phyloP scores from a whole-genome alignment of 2,888 invertebrate genomes.

The Augiades crinisus region DNA sequence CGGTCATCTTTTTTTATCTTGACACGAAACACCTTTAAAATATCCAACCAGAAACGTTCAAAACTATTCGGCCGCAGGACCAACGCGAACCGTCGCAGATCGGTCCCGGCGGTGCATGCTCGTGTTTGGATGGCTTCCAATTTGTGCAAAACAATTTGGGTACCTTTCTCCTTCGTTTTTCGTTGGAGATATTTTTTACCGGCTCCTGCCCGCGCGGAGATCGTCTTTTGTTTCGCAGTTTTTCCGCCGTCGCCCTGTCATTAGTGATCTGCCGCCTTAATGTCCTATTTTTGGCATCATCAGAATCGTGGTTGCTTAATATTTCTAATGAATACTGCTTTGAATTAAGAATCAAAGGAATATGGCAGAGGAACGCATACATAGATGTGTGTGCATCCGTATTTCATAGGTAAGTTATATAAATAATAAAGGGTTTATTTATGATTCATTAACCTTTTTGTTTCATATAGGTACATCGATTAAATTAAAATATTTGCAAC shows the following conservation, averaged over 20 bases:
- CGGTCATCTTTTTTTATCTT: not conserved
- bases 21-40: not conserved
- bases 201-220: not conserved
- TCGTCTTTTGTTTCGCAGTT: slow-evolving; percentile 3
- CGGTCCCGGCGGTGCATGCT: slow-evolving; percentile 14
- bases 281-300: too few species aligned
- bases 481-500: too few species aligned
- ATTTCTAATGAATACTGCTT: too few species aligned
- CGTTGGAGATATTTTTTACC: slow-evolving; percentile 17
- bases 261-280: not conserved
- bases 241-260: slow-evolving; percentile 1
- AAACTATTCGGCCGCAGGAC: slow-evolving; percentile 17
- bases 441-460: too few species aligned
- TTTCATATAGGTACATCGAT: too few species aligned
- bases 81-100: slow-evolving; percentile 12
- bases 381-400: too few species aligned
- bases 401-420: too few species aligned
- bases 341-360: too few species aligned
- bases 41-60: slow-evolving; percentile 2
- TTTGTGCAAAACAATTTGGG: slow-evolving; percentile 30
- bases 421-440: too few species aligned
- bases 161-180: slow-evolving; percentile 21
- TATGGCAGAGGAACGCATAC: too few species aligned
- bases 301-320: too few species aligned
- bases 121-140: slow-evolving; percentile 28